These are phyloP conservation scores for Anoplolepis gracilipes DNA, from an alignment of 1,140 invertebrate species.

Conservation along the genomic window DNA sequence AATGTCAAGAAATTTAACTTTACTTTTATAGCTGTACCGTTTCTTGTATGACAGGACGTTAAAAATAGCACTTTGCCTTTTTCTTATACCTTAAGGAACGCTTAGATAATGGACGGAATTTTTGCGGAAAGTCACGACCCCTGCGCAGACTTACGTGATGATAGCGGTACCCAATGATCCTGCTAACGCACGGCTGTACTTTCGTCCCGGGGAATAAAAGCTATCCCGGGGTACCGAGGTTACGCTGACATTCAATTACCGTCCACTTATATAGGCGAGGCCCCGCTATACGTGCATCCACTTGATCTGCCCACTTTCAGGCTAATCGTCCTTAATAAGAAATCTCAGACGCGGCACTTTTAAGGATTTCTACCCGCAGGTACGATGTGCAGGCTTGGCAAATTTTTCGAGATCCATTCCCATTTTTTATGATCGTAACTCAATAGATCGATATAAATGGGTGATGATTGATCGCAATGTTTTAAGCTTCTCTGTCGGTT, in stretches of 20 bases:
- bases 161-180: conserved; percentile 39
- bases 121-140: conserved; percentile 41
- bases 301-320: conserved; percentile 65
- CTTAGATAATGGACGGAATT: conserved; percentile 44
- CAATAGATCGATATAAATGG: conserved; percentile 21
- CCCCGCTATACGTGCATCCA: conserved; percentile 63
- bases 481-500: neutral
- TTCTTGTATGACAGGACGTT: neutral
- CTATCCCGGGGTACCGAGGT: conserved; percentile 32
- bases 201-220: conserved; percentile 50
- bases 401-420: conserved; percentile 41
- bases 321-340: conserved; percentile 73
- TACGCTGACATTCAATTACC: conserved; percentile 74
- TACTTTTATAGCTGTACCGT: neutral
- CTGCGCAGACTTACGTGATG: neutral
- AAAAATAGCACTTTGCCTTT: conserved; percentile 14
- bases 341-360: conserved; percentile 58
- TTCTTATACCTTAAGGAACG: neutral
- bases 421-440: conserved; percentile 3
- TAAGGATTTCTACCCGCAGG: conserved; percentile 52
- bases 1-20: neutral
- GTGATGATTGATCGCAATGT: neutral
- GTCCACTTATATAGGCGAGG: conserved; percentile 68
- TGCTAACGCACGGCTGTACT: conserved; percentile 52
- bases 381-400: conserved; percentile 44